These are phyloP conservation scores for Venusia cambrica DNA, from an alignment of 2,888 invertebrate species.

Conservation along the genomic window DNA sequence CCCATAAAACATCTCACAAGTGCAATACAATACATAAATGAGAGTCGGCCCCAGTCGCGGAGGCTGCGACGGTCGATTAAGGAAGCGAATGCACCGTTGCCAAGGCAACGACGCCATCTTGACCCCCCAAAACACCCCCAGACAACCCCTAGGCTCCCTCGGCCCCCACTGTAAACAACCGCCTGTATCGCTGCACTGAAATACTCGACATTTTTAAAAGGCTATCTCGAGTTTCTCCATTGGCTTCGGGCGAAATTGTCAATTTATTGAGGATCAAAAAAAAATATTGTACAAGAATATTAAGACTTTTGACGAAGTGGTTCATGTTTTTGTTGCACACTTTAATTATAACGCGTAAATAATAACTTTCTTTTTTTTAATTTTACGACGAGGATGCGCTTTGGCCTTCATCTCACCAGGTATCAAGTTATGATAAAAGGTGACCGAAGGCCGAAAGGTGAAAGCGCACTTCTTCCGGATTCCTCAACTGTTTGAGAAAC, in stretches of 20 bases:
- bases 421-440: too few relatives aligned
- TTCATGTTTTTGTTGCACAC: slow-evolving; percentile 27
- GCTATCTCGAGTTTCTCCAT: slow-evolving; percentile 53
- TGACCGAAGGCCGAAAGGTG: too few relatives aligned
- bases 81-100: slow-evolving; percentile 80
- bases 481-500: too few relatives aligned
- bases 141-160: slow-evolving; percentile 34
- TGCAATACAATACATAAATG: slow-evolving; percentile 77
- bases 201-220: slow-evolving; percentile 78
- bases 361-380: slow-evolving; percentile 1
- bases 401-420: too few relatives aligned
- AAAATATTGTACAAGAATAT: slow-evolving; percentile 41
- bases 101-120: slow-evolving; percentile 78
- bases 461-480: too few relatives aligned
- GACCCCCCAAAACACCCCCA: slow-evolving; percentile 47
- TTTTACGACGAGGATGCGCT: too few relatives aligned
- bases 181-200: slow-evolving; percentile 78
- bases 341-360: slow-evolving; percentile 5
- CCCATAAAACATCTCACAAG: slow-evolving; percentile 56
- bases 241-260: slow-evolving; percentile 58
- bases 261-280: slow-evolving; percentile 58
- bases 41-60: slow-evolving; percentile 52
- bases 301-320: slow-evolving; percentile 34
- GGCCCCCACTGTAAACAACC: slow-evolving; percentile 71
- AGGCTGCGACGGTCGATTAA: slow-evolving; percentile 78